These are phyloP conservation scores for Oreochromis grahami DNA, from an alignment of 2,797 vertebrate species.

Conservation along the genomic window DNA sequence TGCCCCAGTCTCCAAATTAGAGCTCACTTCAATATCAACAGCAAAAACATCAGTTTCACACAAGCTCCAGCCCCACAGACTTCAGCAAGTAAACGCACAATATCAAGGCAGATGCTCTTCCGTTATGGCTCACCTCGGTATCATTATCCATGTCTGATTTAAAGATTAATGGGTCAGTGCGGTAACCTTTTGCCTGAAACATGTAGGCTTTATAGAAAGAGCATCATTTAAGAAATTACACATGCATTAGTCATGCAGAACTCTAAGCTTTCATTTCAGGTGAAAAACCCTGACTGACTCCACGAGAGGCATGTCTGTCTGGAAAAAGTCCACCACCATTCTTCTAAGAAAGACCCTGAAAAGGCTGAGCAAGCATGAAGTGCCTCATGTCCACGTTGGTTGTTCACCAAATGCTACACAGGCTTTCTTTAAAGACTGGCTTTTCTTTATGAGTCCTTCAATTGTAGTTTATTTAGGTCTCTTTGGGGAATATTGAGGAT, in stretches of 20 bases:
- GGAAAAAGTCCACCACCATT: neutral
- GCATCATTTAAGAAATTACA: neutral
- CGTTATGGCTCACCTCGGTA: no score
- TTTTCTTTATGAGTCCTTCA: neutral
- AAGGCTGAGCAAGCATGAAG: neutral
- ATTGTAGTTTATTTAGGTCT: rapidly evolving
- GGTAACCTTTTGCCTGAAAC: no score
- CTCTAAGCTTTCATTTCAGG: no score
- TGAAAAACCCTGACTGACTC: no score
- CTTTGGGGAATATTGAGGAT: neutral
- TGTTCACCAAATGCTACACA: neutral
- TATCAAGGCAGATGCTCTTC: no score
- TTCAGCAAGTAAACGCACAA: no score
- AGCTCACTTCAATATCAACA: neutral
- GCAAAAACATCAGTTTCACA: neutral
- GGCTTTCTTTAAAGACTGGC: neutral
- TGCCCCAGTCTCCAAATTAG: no score
- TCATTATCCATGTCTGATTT: no score
- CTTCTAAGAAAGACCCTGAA: neutral
- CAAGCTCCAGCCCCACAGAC: neutral
- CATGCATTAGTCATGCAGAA: neutral
- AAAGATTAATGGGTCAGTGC: no score
- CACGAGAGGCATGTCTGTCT: neutral
- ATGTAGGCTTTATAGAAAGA: no score
- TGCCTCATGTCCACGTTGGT: rapidly evolving